Base-by-base conservation (phyloP, 2,113 vertebrate species). In the Triplophysa rosa region DNA sequence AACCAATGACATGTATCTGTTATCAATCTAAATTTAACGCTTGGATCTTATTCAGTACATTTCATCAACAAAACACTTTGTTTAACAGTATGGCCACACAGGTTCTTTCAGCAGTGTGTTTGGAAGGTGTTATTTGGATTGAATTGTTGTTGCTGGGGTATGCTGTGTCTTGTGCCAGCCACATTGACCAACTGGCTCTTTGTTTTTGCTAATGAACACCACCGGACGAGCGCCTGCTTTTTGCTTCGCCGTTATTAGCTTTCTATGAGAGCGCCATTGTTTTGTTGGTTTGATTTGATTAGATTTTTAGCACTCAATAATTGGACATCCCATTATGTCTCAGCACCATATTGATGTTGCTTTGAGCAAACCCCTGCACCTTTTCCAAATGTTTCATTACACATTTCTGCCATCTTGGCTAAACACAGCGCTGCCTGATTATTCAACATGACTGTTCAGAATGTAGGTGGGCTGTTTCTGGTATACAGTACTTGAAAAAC, bases 231-330 rank as follows among this genome's bases (percentile, higher is more conserved):
- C 54, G 49, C 3, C 26, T 10, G 49, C 49, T 61, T 54, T 62
- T 21, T 79, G 24, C 16, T 16, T 58, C 19, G 11, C 49, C 29
- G 40, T 80, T 71, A 71, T 82, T 75, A 66, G 65, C 65, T 52
- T 76, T 59, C 58, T 58, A 62, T 56, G 45, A 21, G 29, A 66
- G 47, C 24, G 3, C 14, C 11, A 26, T 52, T 77, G 80, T 77
- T 62, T n/a, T 33, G 62, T 47, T 74, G 73, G 73, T 73, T 82
- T 82, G 72, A 80, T 80, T 85, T 59, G 80, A 82, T 85, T 68
- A 64, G 62, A 72, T 79, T 80, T 80, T 64, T 64, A 80, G 63
- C 70, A 65, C 67, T 77, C 72, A 54, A 79, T 82, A 82, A 85
- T 80, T 77, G 80, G 33, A 52, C 77, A 69, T 73, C 80, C n/a